Evolutionary conservation across 2,797 vertebrate genomes (phyloP), one percentile per base, ranked within the genome.

Genomic region (Nannoperca australis): DNA sequence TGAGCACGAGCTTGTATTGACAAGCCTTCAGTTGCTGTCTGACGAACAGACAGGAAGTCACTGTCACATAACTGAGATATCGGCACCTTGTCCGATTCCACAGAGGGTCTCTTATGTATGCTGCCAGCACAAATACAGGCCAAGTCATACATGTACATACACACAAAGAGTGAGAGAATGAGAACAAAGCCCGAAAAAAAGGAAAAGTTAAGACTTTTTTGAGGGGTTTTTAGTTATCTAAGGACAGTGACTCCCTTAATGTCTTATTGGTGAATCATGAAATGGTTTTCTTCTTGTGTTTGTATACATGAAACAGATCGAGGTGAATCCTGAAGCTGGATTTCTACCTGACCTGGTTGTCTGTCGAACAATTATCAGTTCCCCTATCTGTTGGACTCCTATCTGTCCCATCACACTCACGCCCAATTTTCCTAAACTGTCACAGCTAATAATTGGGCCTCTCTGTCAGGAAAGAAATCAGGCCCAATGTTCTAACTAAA

Each of bases 61-160:
- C 87, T 91, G 93, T 95, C 94, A 95, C 94, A 93, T 94, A 91
- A 95, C 90, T 90, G 78, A 85, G 89, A 84, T 95, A 95, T 95
- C 79, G 94, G 94, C 94, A 95, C 88, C 90, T 94, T 92, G 91
- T 95, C 94, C 88, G 73, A 89, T 93, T 86, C 86, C 88, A 90
- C 89, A 78, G 84, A 91, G 77, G 87, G 85, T 89, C 88, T 90
- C 91, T 92, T 93, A 86, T 93, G 93, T 94, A 93, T 93, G 90
- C 91, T 93, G 92, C 88, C 92, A 93, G 87, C 86, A 63, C 72
- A 89, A 87, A 94, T 82, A 82, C 90, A 78, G 78, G 32, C 85
- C 44, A 22, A 88, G 84, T 85, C 89, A 89, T 88, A 86, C 76
- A 86, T 56, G 88, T 1, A 88, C 66, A 84, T 38, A 63, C 63